Percentiles rank a stretch among this genome's conserved stretches.
These are phyloP conservation scores for Percopsis transmontana DNA, from an alignment of 2,113 vertebrate species.

Conservation along the genomic window DNA sequence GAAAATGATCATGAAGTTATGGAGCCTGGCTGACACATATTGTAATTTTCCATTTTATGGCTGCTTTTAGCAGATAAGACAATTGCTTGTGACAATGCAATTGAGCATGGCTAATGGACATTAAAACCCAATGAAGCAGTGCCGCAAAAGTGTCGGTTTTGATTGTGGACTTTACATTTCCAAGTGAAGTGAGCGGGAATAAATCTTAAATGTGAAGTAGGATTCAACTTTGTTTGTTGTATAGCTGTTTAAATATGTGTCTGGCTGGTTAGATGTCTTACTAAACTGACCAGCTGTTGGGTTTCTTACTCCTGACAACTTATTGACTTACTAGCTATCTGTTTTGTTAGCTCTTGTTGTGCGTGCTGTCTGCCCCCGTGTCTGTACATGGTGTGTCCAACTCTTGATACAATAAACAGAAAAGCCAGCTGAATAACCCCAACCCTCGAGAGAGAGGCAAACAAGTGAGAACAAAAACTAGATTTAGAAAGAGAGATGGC, in stretches of 20 bases:
- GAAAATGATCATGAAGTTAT: slow-evolving; percentile 71
- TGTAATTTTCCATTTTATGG: slow-evolving; percentile 73
- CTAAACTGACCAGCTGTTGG: slow-evolving; percentile 11
- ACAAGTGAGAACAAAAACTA: background rate
- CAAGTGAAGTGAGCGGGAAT: slow-evolving; percentile 60
- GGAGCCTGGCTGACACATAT: slow-evolving; percentile 62
- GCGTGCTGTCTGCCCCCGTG: slow-evolving; percentile 42
- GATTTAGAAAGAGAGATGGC: background rate
- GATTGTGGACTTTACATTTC: slow-evolving; percentile 62
- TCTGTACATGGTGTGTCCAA: slow-evolving; percentile 43
- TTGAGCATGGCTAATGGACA: slow-evolving; percentile 76
- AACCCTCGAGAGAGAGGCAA: background rate
- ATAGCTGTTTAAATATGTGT: slow-evolving; percentile 26
- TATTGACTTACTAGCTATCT: slow-evolving; percentile 19
- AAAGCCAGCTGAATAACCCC: slow-evolving; percentile 36
- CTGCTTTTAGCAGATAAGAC: slow-evolving; percentile 75
- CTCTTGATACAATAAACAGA: slow-evolving; percentile 65
- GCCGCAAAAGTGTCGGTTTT: slow-evolving; percentile 59
- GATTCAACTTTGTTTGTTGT: slow-evolving; percentile 43
- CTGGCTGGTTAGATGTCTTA: slow-evolving; percentile 21
- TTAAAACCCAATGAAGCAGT: slow-evolving; percentile 68
- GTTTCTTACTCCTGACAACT: background rate
- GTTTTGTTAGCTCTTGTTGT: slow-evolving; percentile 63
- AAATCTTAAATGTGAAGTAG: slow-evolving; percentile 48
- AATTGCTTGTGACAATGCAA: slow-evolving; percentile 78